phyloP scores from a whole-genome alignment of 2,113 vertebrate genomes.

The Microcebus griseorufus region DNA sequence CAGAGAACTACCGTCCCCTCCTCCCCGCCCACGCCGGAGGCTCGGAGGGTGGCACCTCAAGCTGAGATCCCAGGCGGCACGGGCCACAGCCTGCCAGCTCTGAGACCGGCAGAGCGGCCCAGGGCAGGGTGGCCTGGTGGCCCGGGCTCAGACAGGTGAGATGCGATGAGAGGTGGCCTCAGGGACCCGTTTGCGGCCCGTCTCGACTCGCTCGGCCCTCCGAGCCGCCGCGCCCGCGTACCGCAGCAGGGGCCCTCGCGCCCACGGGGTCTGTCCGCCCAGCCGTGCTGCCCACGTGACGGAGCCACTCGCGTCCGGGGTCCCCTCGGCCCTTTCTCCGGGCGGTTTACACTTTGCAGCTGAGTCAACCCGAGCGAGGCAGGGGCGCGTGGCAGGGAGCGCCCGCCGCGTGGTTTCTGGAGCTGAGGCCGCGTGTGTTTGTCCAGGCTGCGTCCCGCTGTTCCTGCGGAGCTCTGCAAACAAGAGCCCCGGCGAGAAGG shows the following conservation, averaged over 20 bases:
- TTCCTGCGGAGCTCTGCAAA: constrained; percentile 46
- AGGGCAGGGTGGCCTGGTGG: background rate
- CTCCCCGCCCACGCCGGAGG: background rate
- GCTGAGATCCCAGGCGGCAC: background rate
- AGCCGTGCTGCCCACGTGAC: background rate
- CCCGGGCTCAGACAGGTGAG: background rate
- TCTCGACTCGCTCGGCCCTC: background rate
- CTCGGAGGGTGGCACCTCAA: background rate
- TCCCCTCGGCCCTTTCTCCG: background rate
- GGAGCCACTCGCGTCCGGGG: background rate
- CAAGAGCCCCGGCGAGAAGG: background rate
- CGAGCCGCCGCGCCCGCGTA: background rate
- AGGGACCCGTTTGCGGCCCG: background rate
- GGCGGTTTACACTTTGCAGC: background rate
- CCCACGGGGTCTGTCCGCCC: background rate
- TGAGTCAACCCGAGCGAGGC: background rate
- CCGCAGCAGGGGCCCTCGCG: background rate
- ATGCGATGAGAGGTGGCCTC: background rate
- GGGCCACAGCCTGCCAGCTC: background rate
- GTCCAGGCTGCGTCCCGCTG: background rate
- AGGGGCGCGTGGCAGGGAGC: background rate
- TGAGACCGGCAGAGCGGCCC: background rate
- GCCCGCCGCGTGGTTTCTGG: background rate
- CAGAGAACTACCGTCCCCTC: rapidly evolving
- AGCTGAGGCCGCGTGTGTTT: background rate